Evolutionary conservation across 1,140 invertebrate species (phyloP).

Genomic region (Pseudomyrmex gracilis): DNA sequence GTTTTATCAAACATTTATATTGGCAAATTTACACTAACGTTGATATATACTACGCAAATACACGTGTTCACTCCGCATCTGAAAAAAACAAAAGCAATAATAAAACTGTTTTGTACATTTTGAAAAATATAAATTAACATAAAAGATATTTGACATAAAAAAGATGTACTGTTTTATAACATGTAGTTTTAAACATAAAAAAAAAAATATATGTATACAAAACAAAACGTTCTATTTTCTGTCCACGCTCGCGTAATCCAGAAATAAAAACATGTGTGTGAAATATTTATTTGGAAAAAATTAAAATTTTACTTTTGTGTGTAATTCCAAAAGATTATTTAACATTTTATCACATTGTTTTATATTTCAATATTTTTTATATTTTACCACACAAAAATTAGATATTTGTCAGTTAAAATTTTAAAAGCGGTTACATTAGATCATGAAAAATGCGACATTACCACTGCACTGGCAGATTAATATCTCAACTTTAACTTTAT

Average conservation of each 20-base stretch:
- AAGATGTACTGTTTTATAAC: constrained; percentile 4
- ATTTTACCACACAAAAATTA: neutral
- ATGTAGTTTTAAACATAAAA: too few relatives aligned
- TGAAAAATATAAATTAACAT: neutral
- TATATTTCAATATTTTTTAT: too few relatives aligned
- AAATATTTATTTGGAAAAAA: neutral
- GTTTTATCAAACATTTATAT: neutral
- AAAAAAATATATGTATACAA: neutral
- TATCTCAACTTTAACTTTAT: constrained; percentile 28
- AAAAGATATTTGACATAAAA: neutral
- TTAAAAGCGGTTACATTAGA: neutral
- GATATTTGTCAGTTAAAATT: neutral
- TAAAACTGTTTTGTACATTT: neutral
- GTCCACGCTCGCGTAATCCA: neutral
- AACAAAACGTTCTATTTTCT: neutral
- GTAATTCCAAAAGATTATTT: too few relatives aligned
- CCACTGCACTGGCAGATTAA: constrained; percentile 15
- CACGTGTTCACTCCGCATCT: too few relatives aligned
- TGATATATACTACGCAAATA: too few relatives aligned
- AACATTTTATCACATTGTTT: too few relatives aligned
- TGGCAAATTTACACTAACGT: neutral
- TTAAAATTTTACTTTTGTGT: neutral
- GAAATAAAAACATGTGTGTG: neutral
- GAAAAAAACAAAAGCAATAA: neutral
- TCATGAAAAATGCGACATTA: neutral